Base-by-base conservation (phyloP, 1,140 invertebrate species). In the Eupeodes corollae region DNA sequence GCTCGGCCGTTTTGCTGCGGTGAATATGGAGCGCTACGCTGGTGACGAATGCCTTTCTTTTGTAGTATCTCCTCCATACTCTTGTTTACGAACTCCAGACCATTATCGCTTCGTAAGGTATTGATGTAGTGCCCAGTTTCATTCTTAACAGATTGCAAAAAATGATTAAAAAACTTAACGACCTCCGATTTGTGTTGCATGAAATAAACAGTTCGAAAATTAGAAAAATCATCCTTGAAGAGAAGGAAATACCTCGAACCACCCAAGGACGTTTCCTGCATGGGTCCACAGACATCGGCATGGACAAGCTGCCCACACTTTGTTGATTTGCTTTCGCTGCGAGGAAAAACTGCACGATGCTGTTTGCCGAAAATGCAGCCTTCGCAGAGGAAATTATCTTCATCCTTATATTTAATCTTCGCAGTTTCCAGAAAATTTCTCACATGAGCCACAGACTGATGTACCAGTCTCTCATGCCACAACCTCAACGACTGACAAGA, bases 1-100 rank as follows among this genome's bases (percentile, higher is more conserved):
- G 64, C 57, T 15, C 56, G 52, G 12, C 71, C 71, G 55, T 77
- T 78, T 49, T 73, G 64, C 54, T 77, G 50, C 1, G 72, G 69
- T 5, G 64, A 70, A 49, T 74, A 74, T 2, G 61, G 40, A 15
- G 63, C 57, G 14, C 57, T 60, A 8, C 44, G 60, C 53, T 70
- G 57, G 49, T 73, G 66, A 19, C 30, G 44, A 16, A 72, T 68
- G 9, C 64, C 66, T 35, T 44, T 31, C 38, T 33, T 45, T 19
- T 45, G 13, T 2, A 60, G 53, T 8, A 63, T 39, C n/a, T 65
- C 44, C 47, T 58, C 50, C 3, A 73, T 42, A 19, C 61, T 52
- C 44, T 55, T 49, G 42, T 69, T 72, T 0, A 63, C 35, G 49
- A 68, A 70, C 34, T 73, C 71, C 10, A 56, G 19, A 5, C 68